These are phyloP conservation scores for Oncorhynchus kisutch DNA, from an alignment of 2,113 vertebrate genomes.

Conservation along the genomic window DNA sequence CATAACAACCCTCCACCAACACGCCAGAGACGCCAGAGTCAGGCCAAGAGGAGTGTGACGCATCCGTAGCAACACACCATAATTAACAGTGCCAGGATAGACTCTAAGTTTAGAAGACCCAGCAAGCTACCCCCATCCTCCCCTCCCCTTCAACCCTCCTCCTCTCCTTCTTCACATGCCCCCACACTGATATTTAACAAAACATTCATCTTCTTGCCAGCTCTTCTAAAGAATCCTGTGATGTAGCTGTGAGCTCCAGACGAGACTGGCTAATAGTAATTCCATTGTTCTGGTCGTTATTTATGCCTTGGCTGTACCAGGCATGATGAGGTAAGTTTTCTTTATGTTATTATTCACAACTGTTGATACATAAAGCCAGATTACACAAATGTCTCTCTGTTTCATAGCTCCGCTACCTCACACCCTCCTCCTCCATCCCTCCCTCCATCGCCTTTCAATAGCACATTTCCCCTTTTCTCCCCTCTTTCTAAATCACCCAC, in stretches of 20 bases:
- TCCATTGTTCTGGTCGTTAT: conserved; percentile 95
- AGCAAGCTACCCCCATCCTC: conserved; percentile 57
- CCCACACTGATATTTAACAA: conserved; percentile 99
- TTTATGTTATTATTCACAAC: conserved; percentile 98
- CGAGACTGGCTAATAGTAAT: conserved; percentile 89
- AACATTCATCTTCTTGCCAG: conserved; percentile 99
- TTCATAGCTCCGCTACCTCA: conserved; percentile 80
- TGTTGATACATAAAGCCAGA: conserved; percentile 97
- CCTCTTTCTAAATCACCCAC: conserved; percentile 76
- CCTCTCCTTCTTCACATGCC: conserved; percentile 77
- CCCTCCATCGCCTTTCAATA: conserved; percentile 76
- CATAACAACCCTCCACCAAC: conserved; percentile 62
- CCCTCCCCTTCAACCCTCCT: neutral
- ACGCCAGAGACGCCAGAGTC: conserved; percentile 13
- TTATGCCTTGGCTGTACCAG: conserved; percentile 97
- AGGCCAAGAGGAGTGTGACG: conserved; percentile 26
- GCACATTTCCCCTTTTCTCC: conserved; percentile 75
- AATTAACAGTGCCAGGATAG: conserved; percentile 81
- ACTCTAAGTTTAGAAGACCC: conserved; percentile 90
- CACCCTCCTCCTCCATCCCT: conserved; percentile 74
- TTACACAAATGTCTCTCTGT: conserved; percentile 98
- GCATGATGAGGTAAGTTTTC: conserved; percentile 96
- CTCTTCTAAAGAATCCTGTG: conserved; percentile 95
- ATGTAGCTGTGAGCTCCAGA: conserved; percentile 82
- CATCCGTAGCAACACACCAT: conserved; percentile 76